Base-by-base conservation (phyloP, 2,888 invertebrate genomes). In the Nymphalis urticae region DNA sequence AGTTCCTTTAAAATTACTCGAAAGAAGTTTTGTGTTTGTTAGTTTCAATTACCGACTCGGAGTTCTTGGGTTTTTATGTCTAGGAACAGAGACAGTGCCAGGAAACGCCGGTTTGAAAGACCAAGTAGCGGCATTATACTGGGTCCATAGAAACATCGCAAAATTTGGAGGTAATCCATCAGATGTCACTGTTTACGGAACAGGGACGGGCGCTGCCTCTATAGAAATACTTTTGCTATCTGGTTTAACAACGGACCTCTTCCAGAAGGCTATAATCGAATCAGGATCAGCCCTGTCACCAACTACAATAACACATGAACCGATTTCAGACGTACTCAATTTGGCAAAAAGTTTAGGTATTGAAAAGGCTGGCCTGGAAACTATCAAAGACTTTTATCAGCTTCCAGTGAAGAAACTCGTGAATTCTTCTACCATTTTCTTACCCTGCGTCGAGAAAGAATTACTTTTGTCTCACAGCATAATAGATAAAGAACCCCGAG, bases 61-160 rank as follows among this genome's bases (percentile, higher is more conserved):
- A 19, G 80, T 83, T 1, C 77, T 91, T 0, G 93, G 93, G 6
- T 93, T 93, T 76, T 80, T 93, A 0, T 89, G 89, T 67, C 82
- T 92, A 0, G 83, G 82, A 17, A 82, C 80, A 3, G 72, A 77
- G 0, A 84, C 81, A 1, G 85, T 83, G 0, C 83, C 89, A 0
- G 93, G 91, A 2, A 93, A 93, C 67, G 87, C 85, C 1, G 93
- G 92, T 1, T 72, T 93, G 17, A 92, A 92, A 69, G 93, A 93
- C 75, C 90, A 90, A 73, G 80, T 90, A 27, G 86, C 88, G 0
- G 90, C 89, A 0, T 75, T 93, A 1, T 86, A 89, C 74, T 93
- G 93, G 93, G 76, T 93, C 0, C 82, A 89, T 48, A 83, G 78
- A 62, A 93, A 93, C 69, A 89, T 93, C 1, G 83, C 72, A 1